Evolutionary conservation across 2,888 invertebrate genomes (phyloP), one percentile per base, ranked within the genome.

Genomic region (Ichneumoninae sp.): DNA sequence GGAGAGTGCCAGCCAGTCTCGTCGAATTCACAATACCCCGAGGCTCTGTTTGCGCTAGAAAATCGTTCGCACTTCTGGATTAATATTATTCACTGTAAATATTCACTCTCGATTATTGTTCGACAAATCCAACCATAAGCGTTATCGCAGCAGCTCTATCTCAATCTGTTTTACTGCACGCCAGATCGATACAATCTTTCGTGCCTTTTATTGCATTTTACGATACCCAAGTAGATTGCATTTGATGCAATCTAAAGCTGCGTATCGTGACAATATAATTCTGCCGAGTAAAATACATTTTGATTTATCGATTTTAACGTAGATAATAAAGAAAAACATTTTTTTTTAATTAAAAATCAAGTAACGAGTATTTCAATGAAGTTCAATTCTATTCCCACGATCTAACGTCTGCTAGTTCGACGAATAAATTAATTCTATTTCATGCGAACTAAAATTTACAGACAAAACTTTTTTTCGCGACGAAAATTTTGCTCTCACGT

Each of bases 21-120:
- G 4, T 22, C 76, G 26, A 66, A 65, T 76, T 76, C 50, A 22
- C 52, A 26, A 54, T n/a, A 13, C 36, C 68, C 36, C 65, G 36
- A 30, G 57, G 62, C 71, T 62, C 47, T 33, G 19, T 65, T 72
- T 80, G 36, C 79, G 22, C 26, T 52, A 40, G 22, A 33, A 50
- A 62, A 62, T 62, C 60, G 65, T 65, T 80, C 69, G 54, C 60
- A 52, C 69, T 68, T 71, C 81, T 16, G 62, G 16, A 33, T 62
- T 62, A 62, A 62, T 62, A 33, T 62, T 62, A 62, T 62, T 62
- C 62, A 62, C 30, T 33, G 62, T 33, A 33, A 33, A 30, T 30
- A 62, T 62, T 62, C 62, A 62, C 30, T 33, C 30, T 33, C 62
- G 33, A 62, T 30, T 26, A 62, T 62, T 6, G 62, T 33, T 62